Evolutionary conservation across 2,888 invertebrate species (phyloP).

Genomic region (Tridacna crocea): DNA sequence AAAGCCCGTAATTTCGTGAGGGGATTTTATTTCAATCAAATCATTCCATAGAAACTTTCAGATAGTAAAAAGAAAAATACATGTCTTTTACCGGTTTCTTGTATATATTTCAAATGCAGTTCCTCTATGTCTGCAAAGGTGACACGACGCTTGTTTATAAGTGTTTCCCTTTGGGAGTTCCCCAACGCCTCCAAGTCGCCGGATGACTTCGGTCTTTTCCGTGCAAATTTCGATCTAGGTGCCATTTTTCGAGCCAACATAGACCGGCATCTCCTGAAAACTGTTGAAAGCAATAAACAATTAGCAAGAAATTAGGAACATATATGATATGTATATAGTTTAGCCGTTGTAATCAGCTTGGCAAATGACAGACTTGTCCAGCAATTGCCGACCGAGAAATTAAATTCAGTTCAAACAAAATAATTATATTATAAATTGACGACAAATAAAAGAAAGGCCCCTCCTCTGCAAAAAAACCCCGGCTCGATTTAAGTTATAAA

Average conservation of each 20-base stretch:
- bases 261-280: neutral
- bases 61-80: neutral
- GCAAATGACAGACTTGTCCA: no score
- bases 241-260: neutral
- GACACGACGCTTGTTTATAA: constrained; percentile 20
- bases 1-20: neutral
- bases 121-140: constrained; percentile 43
- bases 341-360: no score
- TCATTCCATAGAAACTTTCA: neutral
- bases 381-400: no score
- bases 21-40: neutral
- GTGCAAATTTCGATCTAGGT: neutral
- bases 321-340: no score
- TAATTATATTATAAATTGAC: no score
- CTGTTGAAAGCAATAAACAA: neutral
- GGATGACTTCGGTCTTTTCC: neutral
- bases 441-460: no score
- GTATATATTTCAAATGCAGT: constrained; percentile 20
- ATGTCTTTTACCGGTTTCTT: neutral
- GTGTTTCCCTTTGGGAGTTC: neutral
- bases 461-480: no score
- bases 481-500: no score
- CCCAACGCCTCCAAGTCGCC: neutral
- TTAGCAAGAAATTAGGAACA: no score
- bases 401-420: no score